Evolutionary conservation across 1,140 invertebrate species (phyloP).

Genomic region (Callitettix versicolor): DNA sequence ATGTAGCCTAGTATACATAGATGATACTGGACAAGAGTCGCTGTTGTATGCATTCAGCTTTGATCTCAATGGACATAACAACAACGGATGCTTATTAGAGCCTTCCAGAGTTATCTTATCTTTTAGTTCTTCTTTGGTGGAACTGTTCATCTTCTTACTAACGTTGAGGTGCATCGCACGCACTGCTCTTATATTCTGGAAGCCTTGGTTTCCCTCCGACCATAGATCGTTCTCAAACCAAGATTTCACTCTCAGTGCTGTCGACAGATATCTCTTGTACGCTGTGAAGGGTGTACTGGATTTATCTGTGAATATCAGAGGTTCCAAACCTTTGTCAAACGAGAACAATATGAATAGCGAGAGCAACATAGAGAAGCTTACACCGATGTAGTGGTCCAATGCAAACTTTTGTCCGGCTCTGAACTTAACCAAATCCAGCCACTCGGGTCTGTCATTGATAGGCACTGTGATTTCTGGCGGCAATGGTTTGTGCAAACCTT

Average conservation of each 20-base stretch:
- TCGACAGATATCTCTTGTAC: constrained; percentile 57
- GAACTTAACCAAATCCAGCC: constrained; percentile 19
- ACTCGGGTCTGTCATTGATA: constrained; percentile 15
- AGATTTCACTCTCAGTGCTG: constrained; percentile 33
- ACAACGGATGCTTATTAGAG: constrained; percentile 5
- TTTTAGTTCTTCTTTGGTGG: constrained; percentile 22
- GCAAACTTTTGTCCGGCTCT: constrained; percentile 48
- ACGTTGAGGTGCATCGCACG: constrained; percentile 35
- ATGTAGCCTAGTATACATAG: constrained; percentile 22
- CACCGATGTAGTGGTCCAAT: constrained; percentile 41
- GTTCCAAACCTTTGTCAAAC: constrained; percentile 45
- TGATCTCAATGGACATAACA: constrained; percentile 23
- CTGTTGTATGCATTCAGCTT: constrained; percentile 19
- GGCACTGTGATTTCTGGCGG: constrained; percentile 11
- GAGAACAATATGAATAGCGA: constrained; percentile 49
- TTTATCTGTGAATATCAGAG: constrained; percentile 51
- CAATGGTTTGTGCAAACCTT: constrained; percentile 3
- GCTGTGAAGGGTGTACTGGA: constrained; percentile 49
- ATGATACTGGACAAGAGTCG: constrained; percentile 34
- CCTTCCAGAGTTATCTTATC: constrained; percentile 13
- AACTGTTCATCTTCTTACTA: constrained; percentile 27
- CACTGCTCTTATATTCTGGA: constrained; percentile 36
- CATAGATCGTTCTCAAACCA: constrained; percentile 43
- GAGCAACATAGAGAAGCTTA: constrained; percentile 45
- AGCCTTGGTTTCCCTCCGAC: constrained; percentile 31